phyloP scores from a whole-genome alignment of 23 tunicate genomes.

The Halocynthia aurantium region DNA sequence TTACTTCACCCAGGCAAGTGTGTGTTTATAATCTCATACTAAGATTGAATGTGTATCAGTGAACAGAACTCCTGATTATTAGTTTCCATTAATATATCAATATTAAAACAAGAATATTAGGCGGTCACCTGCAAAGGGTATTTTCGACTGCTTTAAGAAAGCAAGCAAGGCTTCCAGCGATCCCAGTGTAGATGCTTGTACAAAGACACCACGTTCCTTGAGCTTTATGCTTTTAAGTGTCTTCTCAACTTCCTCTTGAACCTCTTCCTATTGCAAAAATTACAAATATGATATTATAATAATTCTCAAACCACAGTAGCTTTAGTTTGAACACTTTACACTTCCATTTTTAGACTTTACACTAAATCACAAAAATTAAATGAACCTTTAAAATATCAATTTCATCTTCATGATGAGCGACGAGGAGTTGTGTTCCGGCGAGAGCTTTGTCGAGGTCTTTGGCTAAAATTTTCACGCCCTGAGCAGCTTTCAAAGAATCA shows the following conservation, averaged over 20 bases:
- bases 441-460: conserved; percentile 92
- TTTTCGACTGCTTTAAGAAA: conserved; percentile 72
- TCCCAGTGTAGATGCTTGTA: conserved; percentile 94
- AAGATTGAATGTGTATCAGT: no score
- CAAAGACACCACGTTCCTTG: conserved; percentile 85
- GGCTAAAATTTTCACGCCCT: conserved; percentile 86
- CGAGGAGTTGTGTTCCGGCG: conserved; percentile 82
- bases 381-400: conserved; percentile 42
- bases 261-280: conserved; percentile 27
- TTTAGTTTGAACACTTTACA: not conserved
- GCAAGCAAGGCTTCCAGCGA: conserved; percentile 86
- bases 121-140: conserved; percentile 55
- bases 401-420: conserved; percentile 80
- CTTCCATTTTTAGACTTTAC: not conserved
- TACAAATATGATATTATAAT: no score
- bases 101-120: not conserved
- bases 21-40: no score
- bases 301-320: not conserved
- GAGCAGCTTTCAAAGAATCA: conserved; percentile 64
- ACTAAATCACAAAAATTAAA: no score
- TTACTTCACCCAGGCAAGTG: no score
- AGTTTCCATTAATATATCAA: no score
- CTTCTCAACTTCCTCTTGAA: conserved; percentile 62
- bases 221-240: conserved; percentile 67
- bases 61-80: no score